phyloP scores from a whole-genome alignment of 2,888 invertebrate genomes.

The Anthoptus insignis region DNA sequence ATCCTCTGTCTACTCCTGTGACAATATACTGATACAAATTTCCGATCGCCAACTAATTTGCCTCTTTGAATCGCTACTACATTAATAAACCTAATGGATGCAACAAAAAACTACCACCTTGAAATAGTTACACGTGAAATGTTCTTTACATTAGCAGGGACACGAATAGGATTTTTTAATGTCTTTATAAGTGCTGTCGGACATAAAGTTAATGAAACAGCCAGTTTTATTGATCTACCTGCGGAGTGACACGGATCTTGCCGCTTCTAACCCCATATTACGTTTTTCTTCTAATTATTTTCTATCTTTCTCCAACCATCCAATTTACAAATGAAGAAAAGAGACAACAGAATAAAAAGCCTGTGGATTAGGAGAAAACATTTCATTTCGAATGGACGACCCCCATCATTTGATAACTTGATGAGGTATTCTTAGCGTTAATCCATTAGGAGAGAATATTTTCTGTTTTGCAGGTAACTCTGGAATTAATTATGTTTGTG shows the following conservation, averaged over 20 bases:
- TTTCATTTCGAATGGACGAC: slow-evolving; percentile 79
- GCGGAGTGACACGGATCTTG: slow-evolving; percentile 77
- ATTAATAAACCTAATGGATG: slow-evolving; percentile 40
- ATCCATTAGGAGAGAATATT: slow-evolving; percentile 67
- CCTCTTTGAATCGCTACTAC: neutral
- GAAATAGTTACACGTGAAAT: slow-evolving; percentile 57
- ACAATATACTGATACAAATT: too few relatives aligned
- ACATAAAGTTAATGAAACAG: slow-evolving; percentile 81
- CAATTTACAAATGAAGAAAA: slow-evolving; percentile 44
- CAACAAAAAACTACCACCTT: slow-evolving; percentile 49
- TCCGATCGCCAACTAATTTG: too few relatives aligned
- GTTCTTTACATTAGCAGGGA: slow-evolving; percentile 56
- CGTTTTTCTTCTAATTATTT: slow-evolving; percentile 79
- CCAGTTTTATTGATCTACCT: slow-evolving; percentile 85
- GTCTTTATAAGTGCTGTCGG: slow-evolving; percentile 85
- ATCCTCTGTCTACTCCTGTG: too few relatives aligned
- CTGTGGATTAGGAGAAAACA: slow-evolving; percentile 71
- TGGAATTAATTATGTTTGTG: slow-evolving; percentile 13
- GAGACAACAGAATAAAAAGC: slow-evolving; percentile 60
- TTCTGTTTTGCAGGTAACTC: slow-evolving; percentile 16
- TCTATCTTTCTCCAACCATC: slow-evolving; percentile 59
- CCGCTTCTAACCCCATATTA: slow-evolving; percentile 77
- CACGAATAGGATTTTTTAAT: slow-evolving; percentile 74
- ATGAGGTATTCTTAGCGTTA: slow-evolving; percentile 78
- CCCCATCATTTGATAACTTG: slow-evolving; percentile 83